phyloP scores from a whole-genome alignment of 2,797 vertebrate species.

The Cercopithecus mitis region DNA sequence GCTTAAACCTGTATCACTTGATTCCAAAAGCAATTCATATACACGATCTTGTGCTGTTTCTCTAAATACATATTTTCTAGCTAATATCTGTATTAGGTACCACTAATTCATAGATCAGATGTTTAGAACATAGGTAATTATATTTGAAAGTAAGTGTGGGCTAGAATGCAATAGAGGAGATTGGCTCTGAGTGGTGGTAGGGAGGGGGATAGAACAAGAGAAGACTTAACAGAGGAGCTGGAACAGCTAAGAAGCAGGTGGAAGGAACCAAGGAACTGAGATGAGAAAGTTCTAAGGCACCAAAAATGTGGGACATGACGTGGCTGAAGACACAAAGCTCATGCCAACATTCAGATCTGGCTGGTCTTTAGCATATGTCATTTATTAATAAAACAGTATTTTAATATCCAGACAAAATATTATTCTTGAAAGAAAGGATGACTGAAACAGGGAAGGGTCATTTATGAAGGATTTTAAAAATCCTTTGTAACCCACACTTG shows the following conservation, averaged over 20 bases:
- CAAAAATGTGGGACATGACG: fast-evolving
- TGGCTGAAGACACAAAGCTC: not conserved
- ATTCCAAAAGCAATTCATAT: not conserved
- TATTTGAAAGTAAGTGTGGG: not conserved
- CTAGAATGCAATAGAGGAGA: not conserved
- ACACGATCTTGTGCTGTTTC: not conserved
- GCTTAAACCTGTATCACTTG: not conserved
- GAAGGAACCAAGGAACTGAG: not conserved
- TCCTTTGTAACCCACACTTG: too few relatives aligned
- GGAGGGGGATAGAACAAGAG: not conserved
- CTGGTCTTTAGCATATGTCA: not conserved
- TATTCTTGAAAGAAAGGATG: not conserved
- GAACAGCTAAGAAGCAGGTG: not conserved
- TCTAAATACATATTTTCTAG: not conserved
- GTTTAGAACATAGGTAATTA: not conserved
- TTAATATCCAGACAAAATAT: not conserved
- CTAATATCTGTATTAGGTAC: not conserved
- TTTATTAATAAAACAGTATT: not conserved
- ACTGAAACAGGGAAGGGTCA: not conserved
- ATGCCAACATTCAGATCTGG: not conserved
- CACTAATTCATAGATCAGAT: not conserved
- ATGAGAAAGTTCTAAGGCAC: not conserved
- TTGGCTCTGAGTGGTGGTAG: not conserved
- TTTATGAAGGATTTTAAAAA: too few relatives aligned
- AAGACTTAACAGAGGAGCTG: not conserved